Conservation (phyloP, 2,888 invertebrate species). For the Cordilura impudica region DNA sequence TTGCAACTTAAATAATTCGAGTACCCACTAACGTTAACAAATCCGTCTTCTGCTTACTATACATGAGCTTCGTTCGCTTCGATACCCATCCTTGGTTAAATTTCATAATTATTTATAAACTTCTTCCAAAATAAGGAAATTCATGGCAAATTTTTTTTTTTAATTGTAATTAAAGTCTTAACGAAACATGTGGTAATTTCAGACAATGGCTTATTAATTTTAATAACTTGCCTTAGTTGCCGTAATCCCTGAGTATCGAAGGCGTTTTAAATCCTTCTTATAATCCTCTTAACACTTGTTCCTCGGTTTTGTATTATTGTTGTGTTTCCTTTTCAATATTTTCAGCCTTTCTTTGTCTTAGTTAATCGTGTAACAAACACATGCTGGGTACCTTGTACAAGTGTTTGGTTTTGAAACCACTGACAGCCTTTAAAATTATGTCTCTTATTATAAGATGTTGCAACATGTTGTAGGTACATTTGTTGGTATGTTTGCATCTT, state of each 20-base stretch:
- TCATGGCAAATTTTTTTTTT: background rate
- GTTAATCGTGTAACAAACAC: slow-evolving; percentile 39
- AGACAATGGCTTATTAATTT: slow-evolving; percentile 9
- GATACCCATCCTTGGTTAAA: too few relatives aligned
- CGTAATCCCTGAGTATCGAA: background rate
- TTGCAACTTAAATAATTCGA: too few relatives aligned
- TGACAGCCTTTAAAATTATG: slow-evolving; percentile 56
- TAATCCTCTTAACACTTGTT: slow-evolving; percentile 56
- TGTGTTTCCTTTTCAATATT: slow-evolving; percentile 16
- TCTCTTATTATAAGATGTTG: slow-evolving; percentile 34
- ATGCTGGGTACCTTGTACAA: slow-evolving; percentile 47
- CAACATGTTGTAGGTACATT: too few relatives aligned
- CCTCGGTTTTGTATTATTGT: slow-evolving; percentile 9
- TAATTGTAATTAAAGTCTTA: background rate
- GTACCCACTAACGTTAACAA: too few relatives aligned
- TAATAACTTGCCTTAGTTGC: background rate
- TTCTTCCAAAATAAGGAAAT: too few relatives aligned
- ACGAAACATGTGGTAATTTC: background rate
- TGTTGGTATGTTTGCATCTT: slow-evolving; percentile 30
- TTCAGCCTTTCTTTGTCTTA: background rate
- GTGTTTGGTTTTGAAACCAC: slow-evolving; percentile 41
- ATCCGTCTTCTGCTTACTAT: too few relatives aligned
- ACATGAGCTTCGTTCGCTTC: too few relatives aligned
- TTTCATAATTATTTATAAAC: too few relatives aligned
- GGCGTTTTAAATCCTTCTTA: slow-evolving; percentile 39